phyloP scores from a whole-genome alignment of 2,113 vertebrate genomes.

The Protomyctophum bolini region DNA sequence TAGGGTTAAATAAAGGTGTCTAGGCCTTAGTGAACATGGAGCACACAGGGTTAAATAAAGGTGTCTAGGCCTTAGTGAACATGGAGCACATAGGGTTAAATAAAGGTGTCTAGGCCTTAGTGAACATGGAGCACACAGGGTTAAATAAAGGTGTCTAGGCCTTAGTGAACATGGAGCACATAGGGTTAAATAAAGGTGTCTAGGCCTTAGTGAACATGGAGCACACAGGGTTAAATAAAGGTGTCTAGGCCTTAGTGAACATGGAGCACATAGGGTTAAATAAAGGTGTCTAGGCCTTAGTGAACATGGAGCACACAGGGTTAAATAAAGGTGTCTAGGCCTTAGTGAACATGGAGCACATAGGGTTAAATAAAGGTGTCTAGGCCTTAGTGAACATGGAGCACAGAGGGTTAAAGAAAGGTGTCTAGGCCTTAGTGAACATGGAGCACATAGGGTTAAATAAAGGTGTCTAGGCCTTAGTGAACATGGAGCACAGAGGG shows the following conservation, averaged over 20 bases:
- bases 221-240: no score
- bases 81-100: slow-evolving; percentile 7
- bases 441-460: slow-evolving; percentile 7
- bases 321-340: slow-evolving; percentile 3
- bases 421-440: slow-evolving; percentile 7
- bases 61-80: slow-evolving; percentile 7
- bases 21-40: background rate
- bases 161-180: no score
- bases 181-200: no score
- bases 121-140: background rate
- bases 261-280: no score
- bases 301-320: no score
- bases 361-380: slow-evolving; percentile 24
- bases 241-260: no score
- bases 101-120: background rate
- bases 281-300: no score
- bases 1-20: slow-evolving; percentile 14
- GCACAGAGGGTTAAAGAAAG: slow-evolving; percentile 34
- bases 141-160: no score
- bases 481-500: background rate
- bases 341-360: slow-evolving; percentile 25
- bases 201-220: no score
- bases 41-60: slow-evolving; percentile 4
- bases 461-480: slow-evolving; percentile 4
- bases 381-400: slow-evolving; percentile 1